Evolutionary conservation across 2,888 invertebrate genomes (phyloP), one percentile per base, ranked within the genome.

Genomic region (Tolmerus cingulatus): DNA sequence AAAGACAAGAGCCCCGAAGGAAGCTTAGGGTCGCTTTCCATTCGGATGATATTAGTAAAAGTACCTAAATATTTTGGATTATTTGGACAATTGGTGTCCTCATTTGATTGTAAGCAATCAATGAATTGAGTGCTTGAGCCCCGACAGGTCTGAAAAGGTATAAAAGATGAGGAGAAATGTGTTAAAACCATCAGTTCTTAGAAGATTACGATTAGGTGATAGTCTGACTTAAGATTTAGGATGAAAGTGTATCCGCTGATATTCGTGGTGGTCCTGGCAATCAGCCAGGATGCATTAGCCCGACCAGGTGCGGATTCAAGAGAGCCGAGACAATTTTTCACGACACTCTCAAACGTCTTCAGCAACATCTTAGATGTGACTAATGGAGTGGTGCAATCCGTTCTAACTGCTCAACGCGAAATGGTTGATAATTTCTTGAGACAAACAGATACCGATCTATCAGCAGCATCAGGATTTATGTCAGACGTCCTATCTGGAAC

Each of bases 351-450:
- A 8, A 46, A 55, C 19, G 43, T 76, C 19, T 14, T 86, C 16
- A 79, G 57, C 40, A 55, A 74, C 55, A 37, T 79, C 55, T 43
- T 86, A 23, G 78, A 57, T 79, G 40, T 57, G 9, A 55, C 57
- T 27, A 78, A 79, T 43, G 86, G 43, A 43, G 57, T 86, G 8
- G 78, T 78, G 23, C 19, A 77, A 30, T 46, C 86, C n/a, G 57
- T 86, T 37, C 14, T 57, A 16, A 30, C 27, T 37, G 78, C 78
- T 66, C 86, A 86, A 66, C 23, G n/a, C 14, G 86, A 86, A 1
- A n/a, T 79, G 19, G 43, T 86, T n/a, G 66, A 40, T n/a, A 86
- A 78, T 43, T 57, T 86, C 16, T 66, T 86, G n/a, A 51, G 43
- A 8, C n/a, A 43, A 37, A 77, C 77, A 2, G 19, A 40, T 1